A percentile compares a stretch with the other conserved stretches of the same genome.
phyloP scores from a whole-genome alignment of 2,888 invertebrate genomes.

The Scaptomyza caliginosa region DNA sequence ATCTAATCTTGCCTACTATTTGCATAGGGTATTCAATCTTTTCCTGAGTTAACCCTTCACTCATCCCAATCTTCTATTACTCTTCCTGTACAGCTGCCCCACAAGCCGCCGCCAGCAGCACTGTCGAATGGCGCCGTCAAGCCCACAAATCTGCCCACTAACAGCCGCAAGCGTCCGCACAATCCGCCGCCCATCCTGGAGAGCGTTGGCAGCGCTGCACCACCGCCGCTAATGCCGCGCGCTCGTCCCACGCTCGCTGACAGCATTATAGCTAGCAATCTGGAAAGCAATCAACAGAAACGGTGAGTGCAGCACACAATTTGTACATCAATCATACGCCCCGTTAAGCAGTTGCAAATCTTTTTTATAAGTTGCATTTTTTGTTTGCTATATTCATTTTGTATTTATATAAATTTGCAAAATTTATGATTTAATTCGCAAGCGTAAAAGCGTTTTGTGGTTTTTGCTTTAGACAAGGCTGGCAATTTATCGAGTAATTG shows the following conservation, averaged over 20 bases:
- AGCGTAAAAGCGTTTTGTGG: neutral
- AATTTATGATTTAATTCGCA: slow-evolving; percentile 20
- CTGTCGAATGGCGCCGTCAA: slow-evolving; percentile 74
- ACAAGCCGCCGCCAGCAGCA: slow-evolving; percentile 51
- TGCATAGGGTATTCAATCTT: neutral
- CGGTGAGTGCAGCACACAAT: slow-evolving; percentile 58
- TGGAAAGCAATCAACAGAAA: slow-evolving; percentile 76
- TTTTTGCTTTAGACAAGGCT: slow-evolving; percentile 1
- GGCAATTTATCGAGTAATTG: neutral
- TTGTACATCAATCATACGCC: slow-evolving; percentile 63
- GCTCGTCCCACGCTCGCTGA: slow-evolving; percentile 69
- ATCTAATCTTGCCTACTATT: no score
- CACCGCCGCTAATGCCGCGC: slow-evolving; percentile 83
- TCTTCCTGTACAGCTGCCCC: slow-evolving; percentile 33
- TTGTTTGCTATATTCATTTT: neutral
- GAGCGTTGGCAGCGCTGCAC: slow-evolving; percentile 60
- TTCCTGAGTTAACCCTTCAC: neutral
- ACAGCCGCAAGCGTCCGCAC: slow-evolving; percentile 83
- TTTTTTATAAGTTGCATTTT: neutral
- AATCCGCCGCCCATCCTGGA: slow-evolving; percentile 82
- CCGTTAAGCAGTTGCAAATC: slow-evolving; percentile 10
- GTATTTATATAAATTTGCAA: neutral
- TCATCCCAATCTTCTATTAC: neutral
- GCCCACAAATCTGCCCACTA: slow-evolving; percentile 56
- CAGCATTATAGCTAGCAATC: slow-evolving; percentile 76